A percentile compares a stretch with the other conserved stretches of the same genome.
Conservation (phyloP, 2,888 invertebrate species). For the Sesamia inferens region DNA sequence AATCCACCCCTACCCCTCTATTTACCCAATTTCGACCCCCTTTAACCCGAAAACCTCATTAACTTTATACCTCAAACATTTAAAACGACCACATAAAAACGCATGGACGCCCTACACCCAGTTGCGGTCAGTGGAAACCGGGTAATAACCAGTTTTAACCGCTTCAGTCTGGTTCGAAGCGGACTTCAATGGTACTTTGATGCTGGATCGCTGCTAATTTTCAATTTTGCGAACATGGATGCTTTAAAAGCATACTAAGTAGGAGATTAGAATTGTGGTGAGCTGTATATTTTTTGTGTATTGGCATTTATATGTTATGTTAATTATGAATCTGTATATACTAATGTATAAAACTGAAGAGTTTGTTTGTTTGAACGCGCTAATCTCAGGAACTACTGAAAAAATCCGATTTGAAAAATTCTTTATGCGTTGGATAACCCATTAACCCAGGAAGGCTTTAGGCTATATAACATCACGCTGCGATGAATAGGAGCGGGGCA, state of each 20-base stretch:
- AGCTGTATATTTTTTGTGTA: conserved; percentile 11
- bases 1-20: conserved; percentile 51
- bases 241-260: conserved; percentile 60
- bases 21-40: conserved; percentile 54
- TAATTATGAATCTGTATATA: not conserved
- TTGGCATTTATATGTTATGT: not conserved
- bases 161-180: conserved; percentile 62
- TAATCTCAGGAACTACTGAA: no score
- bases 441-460: no score
- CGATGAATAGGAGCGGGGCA: no score
- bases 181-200: conserved; percentile 72
- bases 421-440: no score
- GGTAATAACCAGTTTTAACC: conserved; percentile 72
- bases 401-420: no score
- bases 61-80: conserved; percentile 62
- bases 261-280: conserved; percentile 46
- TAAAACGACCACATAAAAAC: conserved; percentile 69
- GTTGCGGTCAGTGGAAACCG: conserved; percentile 70
- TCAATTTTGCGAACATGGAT: conserved; percentile 60
- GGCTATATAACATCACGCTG: no score
- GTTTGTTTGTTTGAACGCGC: no score
- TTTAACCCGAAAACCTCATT: conserved; percentile 54
- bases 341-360: no score
- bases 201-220: conserved; percentile 65
- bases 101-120: conserved; percentile 65